Conservation (phyloP, 1,140 invertebrate species). For the Drosophila repletoides region DNA sequence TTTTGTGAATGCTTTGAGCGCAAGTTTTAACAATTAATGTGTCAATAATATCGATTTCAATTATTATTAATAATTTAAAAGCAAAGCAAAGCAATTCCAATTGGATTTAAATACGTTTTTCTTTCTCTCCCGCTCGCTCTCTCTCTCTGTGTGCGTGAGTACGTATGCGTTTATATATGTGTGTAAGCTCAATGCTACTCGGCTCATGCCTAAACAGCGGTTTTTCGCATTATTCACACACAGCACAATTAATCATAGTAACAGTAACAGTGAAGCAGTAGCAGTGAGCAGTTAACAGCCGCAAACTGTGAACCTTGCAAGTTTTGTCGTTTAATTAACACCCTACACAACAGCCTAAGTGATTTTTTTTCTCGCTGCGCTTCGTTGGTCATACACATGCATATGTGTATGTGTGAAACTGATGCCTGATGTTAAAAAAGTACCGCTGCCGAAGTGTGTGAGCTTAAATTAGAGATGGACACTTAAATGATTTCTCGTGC, state of each 20-base stretch:
- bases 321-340: conserved; percentile 50
- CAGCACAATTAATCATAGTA: conserved; percentile 37
- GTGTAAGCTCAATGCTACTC: conserved; percentile 20
- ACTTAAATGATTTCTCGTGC: too few species aligned
- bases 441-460: conserved; percentile 19
- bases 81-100: conserved; percentile 2
- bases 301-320: conserved; percentile 24
- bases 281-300: conserved; percentile 25
- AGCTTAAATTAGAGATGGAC: too few species aligned
- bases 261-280: too few species aligned
- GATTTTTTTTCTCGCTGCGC: conserved; percentile 22
- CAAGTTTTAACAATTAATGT: conserved; percentile 18
- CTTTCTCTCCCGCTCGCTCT: not conserved
- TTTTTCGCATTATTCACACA: conserved; percentile 42
- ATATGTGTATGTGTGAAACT: conserved; percentile 15
- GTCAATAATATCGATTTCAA: not conserved
- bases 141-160: not conserved
- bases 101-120: conserved; percentile 32
- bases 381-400: conserved; percentile 34
- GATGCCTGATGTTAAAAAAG: conserved; percentile 33
- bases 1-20: conserved; percentile 33
- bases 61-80: not conserved
- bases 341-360: conserved; percentile 39
- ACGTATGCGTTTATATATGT: not conserved
- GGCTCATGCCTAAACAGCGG: conserved; percentile 36